Conservation (phyloP, 1,140 invertebrate species). For the Eumeta japonica region DNA sequence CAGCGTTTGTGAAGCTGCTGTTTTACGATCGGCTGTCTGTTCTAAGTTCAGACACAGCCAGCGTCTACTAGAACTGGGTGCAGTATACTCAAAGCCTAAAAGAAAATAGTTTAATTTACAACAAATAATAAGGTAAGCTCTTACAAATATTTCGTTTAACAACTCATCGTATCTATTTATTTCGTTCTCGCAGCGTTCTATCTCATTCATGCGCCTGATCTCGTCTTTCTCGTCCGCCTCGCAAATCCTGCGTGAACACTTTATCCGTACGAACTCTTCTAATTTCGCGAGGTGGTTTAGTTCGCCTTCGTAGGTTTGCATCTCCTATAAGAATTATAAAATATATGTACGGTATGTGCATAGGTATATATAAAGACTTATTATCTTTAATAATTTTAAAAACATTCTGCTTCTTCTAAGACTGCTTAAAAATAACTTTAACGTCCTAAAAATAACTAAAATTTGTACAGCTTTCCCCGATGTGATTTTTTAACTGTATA, state of each 20-base stretch:
- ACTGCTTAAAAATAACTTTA: not conserved
- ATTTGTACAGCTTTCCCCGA: too few species aligned
- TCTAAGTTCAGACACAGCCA: too few species aligned
- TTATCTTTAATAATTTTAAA: not conserved
- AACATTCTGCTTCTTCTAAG: not conserved
- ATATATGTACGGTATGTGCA: too few species aligned
- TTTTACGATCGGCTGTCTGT: too few species aligned
- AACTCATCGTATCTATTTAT: slow-evolving; percentile 65
- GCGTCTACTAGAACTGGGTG: too few species aligned
- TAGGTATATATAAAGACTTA: too few species aligned
- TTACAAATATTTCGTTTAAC: slow-evolving; percentile 64
- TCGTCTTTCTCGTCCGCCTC: slow-evolving; percentile 70
- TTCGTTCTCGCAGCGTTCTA: slow-evolving; percentile 66
- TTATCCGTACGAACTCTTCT: slow-evolving; percentile 73
- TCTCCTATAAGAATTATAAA: slow-evolving; percentile 57
- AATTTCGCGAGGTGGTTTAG: slow-evolving; percentile 75
- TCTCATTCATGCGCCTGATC: slow-evolving; percentile 57
- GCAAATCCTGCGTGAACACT: slow-evolving; percentile 70
- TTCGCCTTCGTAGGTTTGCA: slow-evolving; percentile 74
- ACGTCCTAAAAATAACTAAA: too few species aligned
- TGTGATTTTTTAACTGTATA: too few species aligned
- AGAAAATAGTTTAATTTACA: not conserved
- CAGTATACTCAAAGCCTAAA: not conserved
- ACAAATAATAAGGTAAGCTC: too few species aligned
- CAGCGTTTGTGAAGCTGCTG: too few species aligned